Conservation (phyloP, 1,140 invertebrate species). For the Diploscapter pachys region DNA sequence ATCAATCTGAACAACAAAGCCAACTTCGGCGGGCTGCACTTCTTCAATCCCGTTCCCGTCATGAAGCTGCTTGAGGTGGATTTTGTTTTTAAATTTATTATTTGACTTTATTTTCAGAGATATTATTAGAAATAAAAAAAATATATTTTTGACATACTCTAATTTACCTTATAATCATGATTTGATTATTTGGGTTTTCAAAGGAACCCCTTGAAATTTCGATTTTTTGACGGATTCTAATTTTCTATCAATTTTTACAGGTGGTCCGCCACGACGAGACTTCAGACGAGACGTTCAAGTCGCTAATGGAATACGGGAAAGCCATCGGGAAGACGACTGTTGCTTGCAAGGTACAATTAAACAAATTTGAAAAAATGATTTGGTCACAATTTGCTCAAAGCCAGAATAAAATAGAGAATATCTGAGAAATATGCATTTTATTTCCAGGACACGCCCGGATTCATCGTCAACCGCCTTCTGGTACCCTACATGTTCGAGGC, state of each 20-base stretch:
- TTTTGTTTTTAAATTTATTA: too few species aligned
- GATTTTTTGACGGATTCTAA: conserved; percentile 19
- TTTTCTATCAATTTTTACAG: too few species aligned
- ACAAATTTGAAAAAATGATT: not conserved
- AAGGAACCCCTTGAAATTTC: not conserved
- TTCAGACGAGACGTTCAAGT: conserved; percentile 71
- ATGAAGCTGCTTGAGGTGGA: conserved; percentile 75
- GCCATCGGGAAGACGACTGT: conserved; percentile 75
- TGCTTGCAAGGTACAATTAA: conserved; percentile 69
- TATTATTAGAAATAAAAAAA: too few species aligned
- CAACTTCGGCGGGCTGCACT: conserved; percentile 78
- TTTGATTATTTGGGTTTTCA: not conserved
- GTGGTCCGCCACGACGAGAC: conserved; percentile 64
- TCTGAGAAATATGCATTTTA: conserved; percentile 5
- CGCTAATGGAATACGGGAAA: conserved; percentile 74
- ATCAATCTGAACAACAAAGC: conserved; percentile 63
- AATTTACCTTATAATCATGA: too few species aligned
- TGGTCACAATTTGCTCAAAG: not conserved
- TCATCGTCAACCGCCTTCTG: conserved; percentile 79
- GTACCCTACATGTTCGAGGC: conserved; percentile 76
- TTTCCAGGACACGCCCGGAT: conserved; percentile 74
- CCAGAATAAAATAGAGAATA: conserved; percentile 9
- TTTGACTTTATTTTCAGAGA: conserved; percentile 41
- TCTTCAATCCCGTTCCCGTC: conserved; percentile 86
- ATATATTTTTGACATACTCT: too few species aligned